phyloP scores from a whole-genome alignment of 2,888 invertebrate species.

The Silvanus unidentatus region DNA sequence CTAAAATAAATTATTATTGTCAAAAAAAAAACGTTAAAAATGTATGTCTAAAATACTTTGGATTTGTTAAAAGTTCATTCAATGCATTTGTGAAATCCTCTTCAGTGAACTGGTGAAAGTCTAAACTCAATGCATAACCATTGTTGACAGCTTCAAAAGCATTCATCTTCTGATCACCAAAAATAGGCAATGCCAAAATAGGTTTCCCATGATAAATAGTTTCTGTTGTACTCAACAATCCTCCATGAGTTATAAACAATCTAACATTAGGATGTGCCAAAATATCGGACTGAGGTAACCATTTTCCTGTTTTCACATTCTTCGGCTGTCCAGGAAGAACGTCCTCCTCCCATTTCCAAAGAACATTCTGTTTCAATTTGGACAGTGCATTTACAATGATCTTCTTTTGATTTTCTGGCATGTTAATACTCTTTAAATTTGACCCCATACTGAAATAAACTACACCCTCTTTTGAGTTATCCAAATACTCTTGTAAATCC shows the following conservation, averaged over 20 bases:
- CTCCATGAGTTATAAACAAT: too few species aligned
- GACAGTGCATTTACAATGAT: conserved; percentile 54
- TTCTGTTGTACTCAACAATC: too few species aligned
- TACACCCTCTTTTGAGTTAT: conserved; percentile 46
- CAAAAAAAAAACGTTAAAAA: conserved; percentile 5
- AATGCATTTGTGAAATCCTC: conserved; percentile 31
- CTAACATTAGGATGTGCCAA: too few species aligned
- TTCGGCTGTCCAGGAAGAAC: conserved; percentile 51
- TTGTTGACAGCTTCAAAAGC: conserved; percentile 43
- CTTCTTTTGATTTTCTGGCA: conserved; percentile 49
- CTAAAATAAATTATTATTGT: conserved; percentile 17
- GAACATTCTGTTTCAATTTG: conserved; percentile 56
- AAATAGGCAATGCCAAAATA: conserved; percentile 49
- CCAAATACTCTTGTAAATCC: conserved; percentile 42
- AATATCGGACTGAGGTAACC: conserved; percentile 58
- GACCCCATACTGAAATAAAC: conserved; percentile 58
- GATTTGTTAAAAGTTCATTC: conserved; percentile 30
- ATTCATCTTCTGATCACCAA: conserved; percentile 50
- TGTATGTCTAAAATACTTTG: conserved; percentile 26
- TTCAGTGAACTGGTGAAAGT: conserved; percentile 36
- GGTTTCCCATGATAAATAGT: too few species aligned
- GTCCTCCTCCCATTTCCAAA: conserved; percentile 69
- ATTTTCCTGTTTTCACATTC: conserved; percentile 55
- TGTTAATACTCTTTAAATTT: conserved; percentile 50
- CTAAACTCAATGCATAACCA: conserved; percentile 44